Conservation (phyloP, 2,113 vertebrate genomes). For the Gymnogyps californianus region DNA sequence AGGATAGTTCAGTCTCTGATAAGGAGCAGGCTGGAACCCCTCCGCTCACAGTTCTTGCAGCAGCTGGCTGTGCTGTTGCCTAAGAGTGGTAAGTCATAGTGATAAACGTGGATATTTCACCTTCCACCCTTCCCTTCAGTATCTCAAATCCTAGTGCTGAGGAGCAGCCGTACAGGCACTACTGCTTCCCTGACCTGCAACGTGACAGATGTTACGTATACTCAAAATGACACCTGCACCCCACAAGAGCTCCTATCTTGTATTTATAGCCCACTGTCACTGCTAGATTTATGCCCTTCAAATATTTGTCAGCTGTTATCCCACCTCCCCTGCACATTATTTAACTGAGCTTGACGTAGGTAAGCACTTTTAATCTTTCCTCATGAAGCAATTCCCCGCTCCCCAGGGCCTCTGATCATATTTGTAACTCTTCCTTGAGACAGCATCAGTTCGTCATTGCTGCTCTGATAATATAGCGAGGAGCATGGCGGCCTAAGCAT, state of each 20-base stretch:
- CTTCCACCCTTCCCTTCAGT: not conserved
- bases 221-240: not conserved
- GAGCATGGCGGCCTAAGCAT: not conserved
- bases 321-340: not conserved
- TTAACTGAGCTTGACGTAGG: not conserved
- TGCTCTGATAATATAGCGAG: not conserved
- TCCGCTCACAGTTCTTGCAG: not conserved
- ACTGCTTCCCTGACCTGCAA: not conserved
- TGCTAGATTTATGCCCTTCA: conserved; percentile 21
- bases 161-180: not conserved
- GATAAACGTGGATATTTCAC: not conserved
- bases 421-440: conserved; percentile 35
- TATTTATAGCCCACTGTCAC: conserved; percentile 32
- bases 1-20: not conserved
- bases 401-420: not conserved
- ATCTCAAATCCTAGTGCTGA: not conserved
- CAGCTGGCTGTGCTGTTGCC: not conserved
- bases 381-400: conserved; percentile 15
- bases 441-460: not conserved
- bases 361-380: conserved; percentile 41
- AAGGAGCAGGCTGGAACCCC: not conserved
- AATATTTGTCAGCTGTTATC: conserved; percentile 55
- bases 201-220: not conserved
- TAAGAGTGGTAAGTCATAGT: not conserved
- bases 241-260: not conserved